Evolutionary conservation across 2,888 invertebrate species (phyloP).

Genomic region (Agrilus cyanescens): DNA sequence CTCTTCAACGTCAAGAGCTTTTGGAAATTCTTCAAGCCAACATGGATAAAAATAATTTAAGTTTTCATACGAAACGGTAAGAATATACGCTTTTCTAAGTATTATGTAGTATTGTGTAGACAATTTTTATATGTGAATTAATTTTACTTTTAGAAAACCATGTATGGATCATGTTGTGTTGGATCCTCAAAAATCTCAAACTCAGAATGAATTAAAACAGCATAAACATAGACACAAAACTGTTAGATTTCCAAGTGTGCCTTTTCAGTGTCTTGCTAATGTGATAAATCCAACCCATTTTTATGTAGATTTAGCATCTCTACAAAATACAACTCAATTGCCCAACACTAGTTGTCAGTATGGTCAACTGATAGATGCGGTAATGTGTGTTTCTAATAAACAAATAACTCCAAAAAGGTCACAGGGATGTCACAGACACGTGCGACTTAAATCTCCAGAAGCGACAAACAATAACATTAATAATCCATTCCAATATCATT

Average conservation of each 20-base stretch:
- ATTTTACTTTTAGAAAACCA: constrained; percentile 18
- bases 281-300: constrained; percentile 24
- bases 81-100: constrained; percentile 15
- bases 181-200: constrained; percentile 8
- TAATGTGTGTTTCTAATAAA: constrained; percentile 24
- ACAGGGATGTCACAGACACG: constrained; percentile 25
- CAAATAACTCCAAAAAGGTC: constrained; percentile 15
- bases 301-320: constrained; percentile 22
- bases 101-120: background rate
- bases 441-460: constrained; percentile 36
- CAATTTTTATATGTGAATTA: background rate
- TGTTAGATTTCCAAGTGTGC: constrained; percentile 13
- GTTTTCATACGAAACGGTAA: constrained; percentile 72
- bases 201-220: constrained; percentile 11
- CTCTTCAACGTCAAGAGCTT: constrained; percentile 68
- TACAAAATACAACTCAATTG: constrained; percentile 23
- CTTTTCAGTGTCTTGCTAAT: constrained; percentile 20
- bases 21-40: constrained; percentile 81
- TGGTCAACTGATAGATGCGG: constrained; percentile 25
- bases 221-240: constrained; percentile 17
- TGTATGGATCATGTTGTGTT: constrained; percentile 15
- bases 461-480: constrained; percentile 17
- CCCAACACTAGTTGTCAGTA: constrained; percentile 22
- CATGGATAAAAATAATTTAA: constrained; percentile 82
- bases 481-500: constrained; percentile 27